Percentiles rank a stretch among this genome's conserved stretches.
phyloP scores from a whole-genome alignment of 2,113 vertebrate species.

The Forbesichthys papilliferus region DNA sequence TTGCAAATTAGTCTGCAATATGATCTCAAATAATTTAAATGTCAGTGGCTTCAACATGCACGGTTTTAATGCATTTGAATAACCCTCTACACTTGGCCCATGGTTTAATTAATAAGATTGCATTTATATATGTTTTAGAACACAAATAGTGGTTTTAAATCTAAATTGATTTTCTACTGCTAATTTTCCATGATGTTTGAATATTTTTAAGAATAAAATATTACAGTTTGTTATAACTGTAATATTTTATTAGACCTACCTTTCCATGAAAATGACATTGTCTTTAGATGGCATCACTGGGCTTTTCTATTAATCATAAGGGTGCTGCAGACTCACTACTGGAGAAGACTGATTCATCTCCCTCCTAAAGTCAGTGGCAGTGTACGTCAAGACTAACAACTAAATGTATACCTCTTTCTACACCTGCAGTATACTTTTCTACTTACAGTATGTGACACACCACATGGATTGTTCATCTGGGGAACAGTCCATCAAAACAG shows the following conservation, averaged over 20 bases:
- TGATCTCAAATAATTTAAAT: too few species aligned
- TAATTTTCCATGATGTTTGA: slow-evolving; percentile 10
- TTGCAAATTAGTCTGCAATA: too few species aligned
- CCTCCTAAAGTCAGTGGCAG: slow-evolving; percentile 34
- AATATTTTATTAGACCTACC: slow-evolving; percentile 40
- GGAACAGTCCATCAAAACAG: too few species aligned
- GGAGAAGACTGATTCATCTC: slow-evolving; percentile 25
- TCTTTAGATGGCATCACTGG: slow-evolving; percentile 49
- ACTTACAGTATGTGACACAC: too few species aligned
- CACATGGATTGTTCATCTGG: too few species aligned
- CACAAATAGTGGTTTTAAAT: slow-evolving; percentile 1
- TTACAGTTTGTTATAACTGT: slow-evolving; percentile 12
- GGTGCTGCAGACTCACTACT: slow-evolving; percentile 32
- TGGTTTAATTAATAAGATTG: too few species aligned
- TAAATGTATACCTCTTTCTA: too few species aligned
- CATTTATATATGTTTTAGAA: too few species aligned
- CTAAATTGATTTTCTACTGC: slow-evolving; percentile 43
- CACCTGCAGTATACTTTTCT: too few species aligned
- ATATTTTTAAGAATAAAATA: slow-evolving; percentile 27
- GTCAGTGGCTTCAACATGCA: too few species aligned
- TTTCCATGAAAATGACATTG: slow-evolving; percentile 59
- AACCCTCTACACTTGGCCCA: too few species aligned
- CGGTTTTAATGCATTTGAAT: too few species aligned
- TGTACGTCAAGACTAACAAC: slow-evolving; percentile 14
- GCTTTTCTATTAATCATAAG: slow-evolving; percentile 56